Evolutionary conservation across 2,113 vertebrate species (phyloP).

Genomic region (Lethenteron reissneri): DNA sequence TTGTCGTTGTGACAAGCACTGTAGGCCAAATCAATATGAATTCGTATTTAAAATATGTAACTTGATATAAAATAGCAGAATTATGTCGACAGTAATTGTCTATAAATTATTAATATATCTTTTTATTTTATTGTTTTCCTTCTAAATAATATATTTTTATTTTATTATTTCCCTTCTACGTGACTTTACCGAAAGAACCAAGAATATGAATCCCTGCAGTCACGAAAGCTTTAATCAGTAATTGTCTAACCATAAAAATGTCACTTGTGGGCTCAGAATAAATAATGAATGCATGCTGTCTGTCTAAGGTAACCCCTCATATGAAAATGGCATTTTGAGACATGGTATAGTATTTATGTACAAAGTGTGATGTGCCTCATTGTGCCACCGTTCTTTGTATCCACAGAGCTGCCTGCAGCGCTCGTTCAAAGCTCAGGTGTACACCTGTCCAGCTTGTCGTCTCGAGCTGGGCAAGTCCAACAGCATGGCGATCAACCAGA

Average conservation of each 20-base stretch:
- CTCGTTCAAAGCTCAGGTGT: conserved; percentile 71
- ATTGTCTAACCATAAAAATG: background rate
- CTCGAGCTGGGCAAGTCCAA: conserved; percentile 57
- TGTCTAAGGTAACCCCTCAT: background rate
- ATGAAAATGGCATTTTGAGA: accelerated
- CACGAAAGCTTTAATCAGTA: background rate
- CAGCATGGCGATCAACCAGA: conserved; percentile 47
- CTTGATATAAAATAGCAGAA: background rate
- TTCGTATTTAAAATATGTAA: background rate
- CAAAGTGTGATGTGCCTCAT: accelerated
- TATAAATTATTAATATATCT: too few relatives aligned
- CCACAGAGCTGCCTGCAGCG: conserved; percentile 68
- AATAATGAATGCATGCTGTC: background rate
- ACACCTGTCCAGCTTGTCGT: conserved; percentile 76
- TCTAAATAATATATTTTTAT: background rate
- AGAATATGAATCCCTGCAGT: too few relatives aligned
- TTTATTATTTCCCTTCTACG: background rate
- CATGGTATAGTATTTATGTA: background rate
- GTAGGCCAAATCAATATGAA: background rate
- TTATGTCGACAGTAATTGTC: background rate
- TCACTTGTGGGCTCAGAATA: background rate
- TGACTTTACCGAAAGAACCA: background rate
- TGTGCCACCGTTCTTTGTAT: background rate
- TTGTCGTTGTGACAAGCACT: background rate
- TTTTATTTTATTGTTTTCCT: background rate